phyloP scores from a whole-genome alignment of 2,113 vertebrate genomes.

The Chrysochloris asiatica region DNA sequence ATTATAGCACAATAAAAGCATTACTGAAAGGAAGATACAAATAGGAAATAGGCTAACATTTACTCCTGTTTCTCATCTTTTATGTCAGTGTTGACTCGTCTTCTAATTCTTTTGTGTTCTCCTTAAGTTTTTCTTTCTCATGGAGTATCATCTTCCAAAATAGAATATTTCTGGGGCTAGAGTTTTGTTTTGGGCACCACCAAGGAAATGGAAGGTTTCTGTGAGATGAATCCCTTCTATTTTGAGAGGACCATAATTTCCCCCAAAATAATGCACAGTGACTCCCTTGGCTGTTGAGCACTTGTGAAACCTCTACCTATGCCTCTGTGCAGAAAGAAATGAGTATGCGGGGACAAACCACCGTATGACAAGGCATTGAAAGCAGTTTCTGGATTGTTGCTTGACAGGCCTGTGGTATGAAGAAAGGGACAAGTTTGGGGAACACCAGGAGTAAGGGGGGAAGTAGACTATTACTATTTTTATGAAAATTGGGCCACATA shows the following conservation, averaged over 20 bases:
- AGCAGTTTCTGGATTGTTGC: neutral
- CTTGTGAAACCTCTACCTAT: neutral
- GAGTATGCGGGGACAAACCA: rapidly evolving
- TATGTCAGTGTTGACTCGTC: no score
- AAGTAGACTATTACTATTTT: conserved; percentile 1
- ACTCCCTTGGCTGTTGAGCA: neutral
- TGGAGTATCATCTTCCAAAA: neutral
- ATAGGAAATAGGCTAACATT: neutral
- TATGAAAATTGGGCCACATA: neutral
- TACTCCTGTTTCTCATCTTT: neutral
- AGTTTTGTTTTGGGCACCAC: neutral
- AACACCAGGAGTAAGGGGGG: neutral
- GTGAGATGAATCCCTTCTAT: neutral
- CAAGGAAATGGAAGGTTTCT: neutral
- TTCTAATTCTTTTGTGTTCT: neutral
- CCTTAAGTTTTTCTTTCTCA: no score
- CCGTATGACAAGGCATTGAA: no score
- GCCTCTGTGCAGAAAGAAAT: neutral
- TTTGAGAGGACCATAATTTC: neutral
- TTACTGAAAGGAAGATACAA: no score
- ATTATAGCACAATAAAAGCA: neutral
- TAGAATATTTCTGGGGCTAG: neutral
- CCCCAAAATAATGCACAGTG: neutral
- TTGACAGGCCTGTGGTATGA: neutral
- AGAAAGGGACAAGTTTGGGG: neutral